Conservation (phyloP, 2,113 vertebrate genomes). For the Puntigrus tetrazona region DNA sequence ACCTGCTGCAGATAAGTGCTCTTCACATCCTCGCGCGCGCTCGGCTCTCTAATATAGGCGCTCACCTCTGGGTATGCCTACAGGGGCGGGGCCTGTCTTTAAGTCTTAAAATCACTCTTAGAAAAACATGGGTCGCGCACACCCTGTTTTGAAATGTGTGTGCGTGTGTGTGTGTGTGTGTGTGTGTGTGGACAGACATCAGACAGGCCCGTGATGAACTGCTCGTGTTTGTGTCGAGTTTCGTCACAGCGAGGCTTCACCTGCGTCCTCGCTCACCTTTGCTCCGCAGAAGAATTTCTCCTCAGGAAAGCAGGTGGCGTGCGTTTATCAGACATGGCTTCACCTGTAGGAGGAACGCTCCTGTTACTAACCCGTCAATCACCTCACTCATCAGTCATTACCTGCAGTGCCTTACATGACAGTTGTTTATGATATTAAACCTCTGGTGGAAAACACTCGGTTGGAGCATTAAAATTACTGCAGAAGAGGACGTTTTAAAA, state of each 20-base stretch:
- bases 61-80: conserved; percentile 72
- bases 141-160: conserved; percentile 25
- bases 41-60: conserved; percentile 67
- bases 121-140: neutral
- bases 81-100: conserved; percentile 64
- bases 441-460: too few species aligned
- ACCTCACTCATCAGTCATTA: neutral
- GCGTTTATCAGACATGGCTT: conserved; percentile 61
- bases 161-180: neutral
- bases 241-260: neutral
- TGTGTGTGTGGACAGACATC: neutral
- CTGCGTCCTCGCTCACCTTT: conserved; percentile 6
- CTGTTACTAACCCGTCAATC: too few species aligned
- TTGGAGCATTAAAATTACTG: neutral
- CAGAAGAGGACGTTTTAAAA: neutral
- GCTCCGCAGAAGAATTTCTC: conserved; percentile 57
- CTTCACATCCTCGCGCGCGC: conserved; percentile 60
- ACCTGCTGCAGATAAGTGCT: conserved; percentile 47
- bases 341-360: too few species aligned
- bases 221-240: neutral
- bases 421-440: neutral
- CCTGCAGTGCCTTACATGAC: neutral
- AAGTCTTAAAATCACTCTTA: conserved; percentile 23
- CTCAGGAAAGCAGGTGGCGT: conserved; percentile 75
- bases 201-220: neutral